These are phyloP conservation scores for Phainopepla nitens DNA, from an alignment of 2,113 vertebrate genomes.

Conservation along the genomic window DNA sequence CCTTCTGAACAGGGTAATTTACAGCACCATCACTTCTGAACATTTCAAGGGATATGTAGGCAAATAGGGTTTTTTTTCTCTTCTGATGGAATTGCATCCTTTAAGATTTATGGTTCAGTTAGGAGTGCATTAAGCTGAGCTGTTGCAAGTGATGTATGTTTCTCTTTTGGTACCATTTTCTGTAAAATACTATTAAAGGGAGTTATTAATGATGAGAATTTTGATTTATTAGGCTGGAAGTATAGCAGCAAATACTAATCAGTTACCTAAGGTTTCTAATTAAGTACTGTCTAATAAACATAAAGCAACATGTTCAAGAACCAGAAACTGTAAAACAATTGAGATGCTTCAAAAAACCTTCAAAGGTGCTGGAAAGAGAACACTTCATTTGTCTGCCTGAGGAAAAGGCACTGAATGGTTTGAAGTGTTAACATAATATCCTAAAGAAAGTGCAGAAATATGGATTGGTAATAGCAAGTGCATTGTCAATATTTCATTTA, in stretches of 20 bases:
- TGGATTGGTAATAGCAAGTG: too few species aligned
- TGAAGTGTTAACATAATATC: background rate
- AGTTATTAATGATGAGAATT: background rate
- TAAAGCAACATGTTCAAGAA: background rate
- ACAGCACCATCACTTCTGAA: background rate
- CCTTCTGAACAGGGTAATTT: background rate
- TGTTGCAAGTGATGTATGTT: background rate
- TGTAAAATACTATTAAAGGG: background rate
- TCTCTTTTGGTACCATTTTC: background rate
- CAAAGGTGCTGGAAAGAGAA: background rate
- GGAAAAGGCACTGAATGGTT: background rate
- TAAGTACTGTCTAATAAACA: background rate
- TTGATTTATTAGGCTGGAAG: background rate
- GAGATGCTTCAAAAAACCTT: background rate
- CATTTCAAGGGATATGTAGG: background rate
- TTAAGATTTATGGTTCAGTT: background rate
- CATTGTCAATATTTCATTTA: background rate
- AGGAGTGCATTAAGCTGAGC: background rate
- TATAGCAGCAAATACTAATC: background rate
- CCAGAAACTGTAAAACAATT: background rate
- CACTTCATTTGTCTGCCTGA: background rate
- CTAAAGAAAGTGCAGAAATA: fast-evolving
- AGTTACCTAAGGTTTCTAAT: background rate
- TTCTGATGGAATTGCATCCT: background rate
- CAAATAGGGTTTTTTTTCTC: background rate